These are phyloP conservation scores for Phyto melanocephala DNA, from an alignment of 2,888 invertebrate genomes.

Conservation along the genomic window DNA sequence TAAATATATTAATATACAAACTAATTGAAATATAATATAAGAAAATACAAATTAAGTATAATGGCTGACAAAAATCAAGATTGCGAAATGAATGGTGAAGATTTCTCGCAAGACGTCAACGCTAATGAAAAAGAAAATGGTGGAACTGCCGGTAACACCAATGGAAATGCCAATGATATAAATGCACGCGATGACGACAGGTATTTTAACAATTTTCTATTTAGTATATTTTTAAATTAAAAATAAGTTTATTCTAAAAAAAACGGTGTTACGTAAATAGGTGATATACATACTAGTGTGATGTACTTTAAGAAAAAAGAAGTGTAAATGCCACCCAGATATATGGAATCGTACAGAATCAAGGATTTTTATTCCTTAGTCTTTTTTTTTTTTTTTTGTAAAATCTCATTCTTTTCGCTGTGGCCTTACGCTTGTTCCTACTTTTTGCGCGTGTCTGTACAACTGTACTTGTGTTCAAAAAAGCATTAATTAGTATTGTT, in stretches of 20 bases:
- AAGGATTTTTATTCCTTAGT: slow-evolving; percentile 4
- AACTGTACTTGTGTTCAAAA: slow-evolving; percentile 70
- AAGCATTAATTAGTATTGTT: too few species aligned
- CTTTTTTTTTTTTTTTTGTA: background rate
- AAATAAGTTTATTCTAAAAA: slow-evolving; percentile 22
- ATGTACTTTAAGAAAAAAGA: slow-evolving; percentile 16
- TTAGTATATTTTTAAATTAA: slow-evolving; percentile 7
- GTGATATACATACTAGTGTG: background rate
- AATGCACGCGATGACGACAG: slow-evolving; percentile 87
- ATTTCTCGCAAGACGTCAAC: slow-evolving; percentile 88
- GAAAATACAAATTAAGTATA: slow-evolving; percentile 51
- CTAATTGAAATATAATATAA: slow-evolving; percentile 25
- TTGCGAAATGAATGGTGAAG: slow-evolving; percentile 88
- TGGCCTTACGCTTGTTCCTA: slow-evolving; percentile 65
- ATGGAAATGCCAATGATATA: slow-evolving; percentile 70
- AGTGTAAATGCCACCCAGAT: slow-evolving; percentile 43
- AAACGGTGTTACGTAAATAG: slow-evolving; percentile 55
- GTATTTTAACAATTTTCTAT: slow-evolving; percentile 79
- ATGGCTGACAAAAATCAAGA: slow-evolving; percentile 82
- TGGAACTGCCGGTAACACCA: slow-evolving; percentile 80
- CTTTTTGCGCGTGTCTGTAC: slow-evolving; percentile 71
- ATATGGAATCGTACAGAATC: slow-evolving; percentile 43
- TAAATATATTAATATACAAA: slow-evolving; percentile 32
- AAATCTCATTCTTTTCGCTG: background rate
- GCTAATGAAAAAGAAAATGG: slow-evolving; percentile 82